Base-by-base conservation (phyloP, 2,113 vertebrate genomes). In the Rhynchopsitta pachyrhyncha region DNA sequence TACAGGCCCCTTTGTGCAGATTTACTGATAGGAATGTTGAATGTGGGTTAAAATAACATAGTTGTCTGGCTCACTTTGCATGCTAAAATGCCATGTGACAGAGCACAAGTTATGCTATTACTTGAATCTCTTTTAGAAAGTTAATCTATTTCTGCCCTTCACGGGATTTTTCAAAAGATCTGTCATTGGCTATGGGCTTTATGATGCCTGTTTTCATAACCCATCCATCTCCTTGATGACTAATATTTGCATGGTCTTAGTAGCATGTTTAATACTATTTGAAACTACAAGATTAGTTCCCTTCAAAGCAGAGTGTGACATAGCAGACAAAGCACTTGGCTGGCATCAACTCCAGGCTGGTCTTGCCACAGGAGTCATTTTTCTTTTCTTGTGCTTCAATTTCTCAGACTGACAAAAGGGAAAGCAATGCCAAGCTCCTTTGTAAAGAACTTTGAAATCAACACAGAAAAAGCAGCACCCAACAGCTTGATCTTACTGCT, bases 11-110 rank as follows among this genome's bases (percentile, higher is more conserved):
- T 97, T 88, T 28, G 33, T 59, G 80, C 59, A 95, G 90, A 84
- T 90, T 82, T 93, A 19, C 57, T 68, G 89, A 92, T 49, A 77
- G 78, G 47, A 95, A 79, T 73, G 70, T 47, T 91, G 62, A 76
- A 79, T 57, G 80, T 69, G 55, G 76, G 83, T 95, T 95, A 94
- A 89, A 91, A 85, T 31, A 95, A 93, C 52, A 77, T 1, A 52
- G 23, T 17, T 91, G 57, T n/a, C 89, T 85, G 77, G 33, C 57
- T 92, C 82, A 53, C 31, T 75, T 62, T 57, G 70, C 35, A 70
- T 1, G 6, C 27, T 49, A n/a, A 86, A 50, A 89, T 20, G 24
- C 17, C 10, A 2, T 12, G 25, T 49, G 60, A 62, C 62, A 75
- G 27, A 83, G 52, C 57, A 82, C 29, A 92, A 62, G 47, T 49